A percentile compares a stretch with the other conserved stretches of the same genome.
Evolutionary conservation across 92 coral and sea anemone genomes (phyloP).

Genomic region (Nematostella vectensis): DNA sequence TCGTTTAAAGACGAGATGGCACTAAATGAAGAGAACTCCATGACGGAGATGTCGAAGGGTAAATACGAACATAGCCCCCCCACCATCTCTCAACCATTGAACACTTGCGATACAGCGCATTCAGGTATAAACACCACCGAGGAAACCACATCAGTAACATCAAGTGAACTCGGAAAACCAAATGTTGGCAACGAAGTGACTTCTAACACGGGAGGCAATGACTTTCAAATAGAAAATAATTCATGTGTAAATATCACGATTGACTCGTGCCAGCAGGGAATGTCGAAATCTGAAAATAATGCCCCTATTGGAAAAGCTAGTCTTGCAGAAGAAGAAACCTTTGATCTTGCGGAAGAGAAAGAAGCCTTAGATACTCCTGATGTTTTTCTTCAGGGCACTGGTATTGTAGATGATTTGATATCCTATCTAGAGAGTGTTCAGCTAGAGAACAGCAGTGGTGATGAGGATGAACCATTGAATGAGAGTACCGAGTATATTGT

Average conservation of each 20-base stretch:
- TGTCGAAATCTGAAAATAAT: conserved; percentile 5
- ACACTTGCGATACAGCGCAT: no score
- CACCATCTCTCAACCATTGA: no score
- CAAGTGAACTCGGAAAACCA: background rate
- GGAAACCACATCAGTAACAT: background rate
- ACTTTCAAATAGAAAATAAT: background rate
- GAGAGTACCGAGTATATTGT: background rate
- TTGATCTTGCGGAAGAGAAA: conserved; percentile 33
- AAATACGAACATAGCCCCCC: no score
- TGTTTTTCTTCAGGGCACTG: conserved; percentile 36
- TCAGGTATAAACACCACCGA: background rate
- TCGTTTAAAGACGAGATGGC: background rate
- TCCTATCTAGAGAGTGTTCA: conserved; percentile 59
- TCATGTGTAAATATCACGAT: background rate
- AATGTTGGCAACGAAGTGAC: background rate
- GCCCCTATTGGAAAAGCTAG: conserved; percentile 22
- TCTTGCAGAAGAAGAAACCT: conserved; percentile 30
- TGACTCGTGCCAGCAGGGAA: no score
- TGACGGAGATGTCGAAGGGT: background rate
- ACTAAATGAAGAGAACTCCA: background rate
- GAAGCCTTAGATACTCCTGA: conserved; percentile 39
- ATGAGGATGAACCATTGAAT: conserved; percentile 34
- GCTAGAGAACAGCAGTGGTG: conserved; percentile 60
- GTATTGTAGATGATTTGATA: conserved; percentile 68
- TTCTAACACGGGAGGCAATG: background rate